Percentiles rank a stretch among this genome's conserved stretches.
These are phyloP conservation scores for Montipora capitata DNA, from an alignment of 92 coral and sea anemone genomes.

Conservation along the genomic window DNA sequence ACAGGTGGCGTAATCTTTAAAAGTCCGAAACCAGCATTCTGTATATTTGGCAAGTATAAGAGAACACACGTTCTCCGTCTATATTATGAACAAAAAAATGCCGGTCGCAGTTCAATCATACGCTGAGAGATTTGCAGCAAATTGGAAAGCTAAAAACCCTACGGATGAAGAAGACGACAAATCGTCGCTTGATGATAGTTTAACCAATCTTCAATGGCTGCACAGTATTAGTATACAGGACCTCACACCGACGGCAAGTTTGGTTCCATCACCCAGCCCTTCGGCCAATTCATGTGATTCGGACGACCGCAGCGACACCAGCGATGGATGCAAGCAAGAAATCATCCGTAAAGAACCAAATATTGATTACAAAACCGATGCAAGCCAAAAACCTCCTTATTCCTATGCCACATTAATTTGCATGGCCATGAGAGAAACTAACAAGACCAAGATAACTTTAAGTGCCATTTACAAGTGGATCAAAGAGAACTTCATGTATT, in stretches of 20 bases:
- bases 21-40: conserved; percentile 37
- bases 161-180: conserved; percentile 82
- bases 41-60: neutral
- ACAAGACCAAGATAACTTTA: conserved; percentile 94
- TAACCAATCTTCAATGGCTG: conserved; percentile 98
- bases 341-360: conserved; percentile 76
- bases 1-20: neutral
- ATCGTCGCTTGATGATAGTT: conserved; percentile 87
- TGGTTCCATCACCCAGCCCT: conserved; percentile 73
- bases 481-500: conserved; percentile 95
- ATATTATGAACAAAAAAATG: conserved; percentile 81
- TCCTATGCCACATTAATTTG: conserved; percentile 98
- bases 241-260: conserved; percentile 78
- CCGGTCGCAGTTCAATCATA: conserved; percentile 88
- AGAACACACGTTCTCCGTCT: neutral
- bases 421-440: conserved; percentile 99
- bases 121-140: conserved; percentile 98
- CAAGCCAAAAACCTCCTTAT: conserved; percentile 96
- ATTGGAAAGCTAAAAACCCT: conserved; percentile 95
- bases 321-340: conserved; percentile 83
- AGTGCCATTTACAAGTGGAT: conserved; percentile 99
- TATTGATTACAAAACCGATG: conserved; percentile 92
- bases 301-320: conserved; percentile 86
- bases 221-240: conserved; percentile 92
- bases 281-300: conserved; percentile 82